Conservation (phyloP, 2,113 vertebrate species). For the Tiliqua scincoides region DNA sequence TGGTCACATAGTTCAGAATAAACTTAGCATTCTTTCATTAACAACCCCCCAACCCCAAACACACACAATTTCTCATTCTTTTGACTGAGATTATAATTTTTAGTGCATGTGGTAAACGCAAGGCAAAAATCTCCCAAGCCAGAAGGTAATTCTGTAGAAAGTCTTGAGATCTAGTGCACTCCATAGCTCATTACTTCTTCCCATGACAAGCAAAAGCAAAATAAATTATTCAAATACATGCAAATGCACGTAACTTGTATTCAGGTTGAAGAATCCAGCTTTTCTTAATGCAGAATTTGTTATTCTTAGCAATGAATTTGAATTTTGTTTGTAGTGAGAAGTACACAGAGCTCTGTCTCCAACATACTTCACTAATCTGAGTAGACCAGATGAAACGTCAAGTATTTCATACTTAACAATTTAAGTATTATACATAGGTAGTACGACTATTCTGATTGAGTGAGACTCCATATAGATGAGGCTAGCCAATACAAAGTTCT, state of each 20-base stretch:
- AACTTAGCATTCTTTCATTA: neutral
- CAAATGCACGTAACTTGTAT: neutral
- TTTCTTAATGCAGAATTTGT: neutral
- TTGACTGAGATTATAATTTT: neutral
- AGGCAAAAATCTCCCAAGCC: neutral
- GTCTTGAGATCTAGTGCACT: too few species aligned
- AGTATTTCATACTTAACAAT: too few species aligned
- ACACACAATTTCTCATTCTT: neutral
- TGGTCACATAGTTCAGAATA: neutral
- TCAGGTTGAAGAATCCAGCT: neutral
- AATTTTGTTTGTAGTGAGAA: neutral
- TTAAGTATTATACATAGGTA: too few species aligned
- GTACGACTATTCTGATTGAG: too few species aligned
- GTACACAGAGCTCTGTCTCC: neutral
- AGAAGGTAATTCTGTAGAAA: neutral
- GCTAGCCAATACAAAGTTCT: neutral
- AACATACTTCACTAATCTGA: neutral
- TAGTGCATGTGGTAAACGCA: neutral
- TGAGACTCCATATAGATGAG: neutral
- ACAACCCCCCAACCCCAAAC: neutral
- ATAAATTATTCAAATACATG: neutral
- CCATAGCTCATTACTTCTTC: neutral
- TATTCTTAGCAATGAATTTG: neutral
- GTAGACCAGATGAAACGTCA: neutral
- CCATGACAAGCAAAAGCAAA: neutral